phyloP scores from a whole-genome alignment of 2,888 invertebrate genomes.

The Phengaris alcon region DNA sequence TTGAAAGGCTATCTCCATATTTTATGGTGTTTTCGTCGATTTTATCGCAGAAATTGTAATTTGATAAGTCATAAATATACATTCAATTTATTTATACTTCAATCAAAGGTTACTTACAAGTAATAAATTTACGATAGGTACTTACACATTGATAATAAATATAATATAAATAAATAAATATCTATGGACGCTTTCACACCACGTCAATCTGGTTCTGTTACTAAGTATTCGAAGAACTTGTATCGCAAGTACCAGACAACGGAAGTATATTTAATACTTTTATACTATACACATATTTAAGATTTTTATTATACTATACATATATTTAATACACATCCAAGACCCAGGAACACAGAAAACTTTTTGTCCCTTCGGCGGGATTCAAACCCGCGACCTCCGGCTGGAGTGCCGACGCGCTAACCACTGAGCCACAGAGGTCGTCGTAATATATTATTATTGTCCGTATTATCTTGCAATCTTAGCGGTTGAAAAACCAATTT shows the following conservation, averaged over 20 bases:
- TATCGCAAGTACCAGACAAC: too few relatives aligned
- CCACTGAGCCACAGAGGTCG: too few relatives aligned
- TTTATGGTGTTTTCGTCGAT: background rate
- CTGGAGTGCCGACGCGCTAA: too few relatives aligned
- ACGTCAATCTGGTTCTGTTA: background rate
- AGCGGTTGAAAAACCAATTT: background rate
- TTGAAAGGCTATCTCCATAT: constrained; percentile 11
- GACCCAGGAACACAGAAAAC: too few relatives aligned
- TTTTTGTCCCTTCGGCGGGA: too few relatives aligned
- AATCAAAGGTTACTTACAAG: background rate
- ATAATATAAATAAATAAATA: background rate
- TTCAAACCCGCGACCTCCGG: too few relatives aligned
- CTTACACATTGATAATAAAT: background rate
- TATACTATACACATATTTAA: too few relatives aligned
- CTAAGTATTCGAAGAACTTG: too few relatives aligned
- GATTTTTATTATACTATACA: too few relatives aligned
- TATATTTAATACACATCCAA: too few relatives aligned
- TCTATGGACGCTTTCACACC: background rate
- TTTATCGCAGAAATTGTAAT: constrained; percentile 17
- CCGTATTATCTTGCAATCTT: background rate
- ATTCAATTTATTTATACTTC: background rate
- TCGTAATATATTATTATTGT: too few relatives aligned
- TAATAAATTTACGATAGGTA: background rate
- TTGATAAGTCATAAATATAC: constrained; percentile 8
- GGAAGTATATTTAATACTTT: too few relatives aligned